Percentiles rank a stretch among this genome's conserved stretches.
Conservation (phyloP, 2,888 invertebrate genomes). For the Acronicta psi region DNA sequence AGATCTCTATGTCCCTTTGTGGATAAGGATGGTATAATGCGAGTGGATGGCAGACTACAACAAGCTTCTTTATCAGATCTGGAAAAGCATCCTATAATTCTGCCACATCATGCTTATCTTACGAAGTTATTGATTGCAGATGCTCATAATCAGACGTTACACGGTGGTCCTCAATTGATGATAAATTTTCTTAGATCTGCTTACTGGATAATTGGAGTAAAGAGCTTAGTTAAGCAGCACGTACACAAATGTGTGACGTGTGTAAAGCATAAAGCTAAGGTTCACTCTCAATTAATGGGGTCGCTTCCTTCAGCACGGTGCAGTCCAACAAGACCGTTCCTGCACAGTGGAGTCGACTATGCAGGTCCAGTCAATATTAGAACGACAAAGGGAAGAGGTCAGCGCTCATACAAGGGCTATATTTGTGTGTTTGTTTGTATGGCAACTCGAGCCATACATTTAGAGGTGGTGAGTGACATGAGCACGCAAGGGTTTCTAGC, state of each 20-base stretch:
- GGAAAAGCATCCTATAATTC: constrained; percentile 12
- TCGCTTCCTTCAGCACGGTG: background rate
- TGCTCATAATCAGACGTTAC: constrained; percentile 1
- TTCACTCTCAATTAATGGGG: constrained; percentile 3
- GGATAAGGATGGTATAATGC: constrained; percentile 4
- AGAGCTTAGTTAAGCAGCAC: background rate
- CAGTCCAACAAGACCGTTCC: constrained; percentile 2
- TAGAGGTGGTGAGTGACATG: constrained; percentile 13
- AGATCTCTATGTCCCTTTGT: constrained; percentile 5
- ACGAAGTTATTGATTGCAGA: constrained; percentile 8
- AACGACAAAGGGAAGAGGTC: constrained; percentile 9
- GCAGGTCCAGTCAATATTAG: constrained; percentile 11
- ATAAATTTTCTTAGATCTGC: constrained; percentile 1
- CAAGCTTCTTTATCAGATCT: background rate
- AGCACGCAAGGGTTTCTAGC: constrained; percentile 12
- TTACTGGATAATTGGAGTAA: constrained; percentile 11
- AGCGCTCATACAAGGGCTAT: background rate
- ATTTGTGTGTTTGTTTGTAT: too few relatives aligned
- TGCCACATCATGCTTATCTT: constrained; percentile 5
- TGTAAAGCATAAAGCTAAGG: too few relatives aligned
- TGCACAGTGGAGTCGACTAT: constrained; percentile 9
- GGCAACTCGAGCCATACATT: background rate
- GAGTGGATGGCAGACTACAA: constrained; percentile 10
- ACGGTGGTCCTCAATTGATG: constrained; percentile 9
- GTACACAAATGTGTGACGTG: too few relatives aligned